Evolutionary conservation across 2,797 vertebrate genomes (phyloP), one percentile per base, ranked within the genome.

Genomic region (Leptatherina wallacei): DNA sequence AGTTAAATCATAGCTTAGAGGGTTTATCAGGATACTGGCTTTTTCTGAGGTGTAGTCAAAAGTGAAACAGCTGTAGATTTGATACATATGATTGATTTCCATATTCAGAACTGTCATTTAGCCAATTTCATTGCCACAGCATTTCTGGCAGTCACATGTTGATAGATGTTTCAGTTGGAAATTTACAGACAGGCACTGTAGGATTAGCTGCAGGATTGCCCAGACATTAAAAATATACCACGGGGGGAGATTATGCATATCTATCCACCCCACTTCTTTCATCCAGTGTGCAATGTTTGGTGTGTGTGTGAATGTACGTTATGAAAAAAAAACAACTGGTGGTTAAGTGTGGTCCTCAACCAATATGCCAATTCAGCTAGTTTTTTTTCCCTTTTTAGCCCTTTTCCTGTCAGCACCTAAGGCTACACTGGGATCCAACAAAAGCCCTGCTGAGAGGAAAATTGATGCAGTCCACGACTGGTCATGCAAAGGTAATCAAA

Each of bases 401-500:
- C 70, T 57, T 70, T 66, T 60, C 40, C 52, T 80, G 63, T 75
- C 65, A 67, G 58, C 49, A 82, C 78, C 49, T 64, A 35, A 29
- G 78, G 73, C 69, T 78, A 71, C 57, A 74, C 52, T 57, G 27
- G 22, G 29, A 73, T 86, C 73, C 67, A 71, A 58, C 22, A n/a
- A 10, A 14, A 72, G 65, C 60, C 71, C 44, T 51, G 69, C 83
- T 81, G 77, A 56, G 76, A 58, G 75, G 67, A 86, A 85, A 88
- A 91, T 85, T 67, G 73, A 88, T 82, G 67, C 35, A 62, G 64
- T 89, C 71, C 60, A 66, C 42, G 30, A 78, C 65, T 84, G 72
- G 80, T 80, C 55, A 42, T 80, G 56, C 81, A 86, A 83, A 91
- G 82, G 79, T 91, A 88, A 91, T 93, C 78, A 90, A 90, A 93